Percentiles rank a stretch among this genome's conserved stretches.
These are phyloP conservation scores for Mantis religiosa DNA, from an alignment of 2,888 invertebrate genomes.

Conservation along the genomic window DNA sequence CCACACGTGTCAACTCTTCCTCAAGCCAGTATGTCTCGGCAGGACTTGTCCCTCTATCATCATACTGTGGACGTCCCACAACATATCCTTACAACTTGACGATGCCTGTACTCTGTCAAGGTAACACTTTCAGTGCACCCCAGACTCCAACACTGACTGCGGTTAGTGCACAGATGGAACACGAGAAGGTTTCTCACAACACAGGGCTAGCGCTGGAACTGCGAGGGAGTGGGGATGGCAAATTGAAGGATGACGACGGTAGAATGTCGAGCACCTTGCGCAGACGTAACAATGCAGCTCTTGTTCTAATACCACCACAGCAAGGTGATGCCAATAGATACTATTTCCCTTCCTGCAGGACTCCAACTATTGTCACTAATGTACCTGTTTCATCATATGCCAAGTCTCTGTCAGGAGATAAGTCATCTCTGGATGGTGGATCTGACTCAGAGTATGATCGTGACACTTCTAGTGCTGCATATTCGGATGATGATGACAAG, in stretches of 20 bases:
- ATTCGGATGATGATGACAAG: background rate
- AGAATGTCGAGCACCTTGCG: constrained; percentile 32
- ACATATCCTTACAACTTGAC: constrained; percentile 60
- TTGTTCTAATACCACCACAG: constrained; percentile 16
- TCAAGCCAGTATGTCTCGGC: constrained; percentile 35
- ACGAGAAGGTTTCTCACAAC: constrained; percentile 35
- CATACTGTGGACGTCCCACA: constrained; percentile 59
- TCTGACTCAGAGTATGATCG: background rate
- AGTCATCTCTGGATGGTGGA: background rate
- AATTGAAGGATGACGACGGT: background rate
- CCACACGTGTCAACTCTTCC: constrained; percentile 40
- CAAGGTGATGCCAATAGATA: constrained; percentile 37
- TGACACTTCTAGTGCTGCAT: background rate
- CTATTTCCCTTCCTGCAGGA: constrained; percentile 43
- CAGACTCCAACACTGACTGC: constrained; percentile 34
- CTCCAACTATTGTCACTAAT: constrained; percentile 1
- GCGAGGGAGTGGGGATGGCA: background rate
- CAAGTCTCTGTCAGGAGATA: background rate
- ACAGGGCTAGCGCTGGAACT: constrained; percentile 33
- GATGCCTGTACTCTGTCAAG: constrained; percentile 14
- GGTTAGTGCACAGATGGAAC: constrained; percentile 34
- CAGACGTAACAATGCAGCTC: constrained; percentile 35
- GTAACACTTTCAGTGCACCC: constrained; percentile 6
- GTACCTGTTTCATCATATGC: background rate
- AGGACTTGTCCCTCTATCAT: constrained; percentile 48